phyloP scores from a whole-genome alignment of 2,113 vertebrate species.

The Dicentrarchus labrax region DNA sequence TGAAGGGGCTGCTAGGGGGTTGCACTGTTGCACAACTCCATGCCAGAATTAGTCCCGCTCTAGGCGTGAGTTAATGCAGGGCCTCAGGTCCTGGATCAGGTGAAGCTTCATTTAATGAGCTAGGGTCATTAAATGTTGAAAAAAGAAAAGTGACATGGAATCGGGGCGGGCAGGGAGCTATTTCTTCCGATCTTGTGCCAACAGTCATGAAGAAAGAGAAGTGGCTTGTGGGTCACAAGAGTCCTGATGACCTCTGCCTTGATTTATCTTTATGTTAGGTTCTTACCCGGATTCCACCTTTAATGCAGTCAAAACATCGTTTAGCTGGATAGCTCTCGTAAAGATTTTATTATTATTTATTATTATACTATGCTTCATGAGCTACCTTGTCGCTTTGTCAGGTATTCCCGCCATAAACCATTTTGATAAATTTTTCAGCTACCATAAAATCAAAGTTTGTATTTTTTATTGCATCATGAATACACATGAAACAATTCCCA shows the following conservation, averaged over 20 bases:
- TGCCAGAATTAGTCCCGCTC: slow-evolving; percentile 64
- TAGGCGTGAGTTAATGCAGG: slow-evolving; percentile 59
- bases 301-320: slow-evolving; percentile 71
- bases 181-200: slow-evolving; percentile 55
- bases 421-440: slow-evolving; percentile 72
- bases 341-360: slow-evolving; percentile 76
- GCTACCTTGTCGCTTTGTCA: slow-evolving; percentile 66
- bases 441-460: slow-evolving; percentile 75
- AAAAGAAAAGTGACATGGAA: slow-evolving; percentile 43
- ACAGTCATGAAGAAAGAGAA: slow-evolving; percentile 65
- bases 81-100: slow-evolving; percentile 68
- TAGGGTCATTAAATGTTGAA: slow-evolving; percentile 60
- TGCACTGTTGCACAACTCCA: slow-evolving; percentile 72
- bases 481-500: slow-evolving; percentile 65
- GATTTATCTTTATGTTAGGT: slow-evolving; percentile 62
- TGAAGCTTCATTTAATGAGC: slow-evolving; percentile 68
- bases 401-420: slow-evolving; percentile 73
- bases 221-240: slow-evolving; percentile 53
- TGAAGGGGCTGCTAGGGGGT: slow-evolving; percentile 75
- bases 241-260: slow-evolving; percentile 63
- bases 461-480: slow-evolving; percentile 70
- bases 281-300: slow-evolving; percentile 46
- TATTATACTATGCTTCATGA: slow-evolving; percentile 61
- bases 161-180: slow-evolving; percentile 7
- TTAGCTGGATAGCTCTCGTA: slow-evolving; percentile 68